Evolutionary conservation across 2,113 vertebrate species (phyloP).

Genomic region (Natator depressus): DNA sequence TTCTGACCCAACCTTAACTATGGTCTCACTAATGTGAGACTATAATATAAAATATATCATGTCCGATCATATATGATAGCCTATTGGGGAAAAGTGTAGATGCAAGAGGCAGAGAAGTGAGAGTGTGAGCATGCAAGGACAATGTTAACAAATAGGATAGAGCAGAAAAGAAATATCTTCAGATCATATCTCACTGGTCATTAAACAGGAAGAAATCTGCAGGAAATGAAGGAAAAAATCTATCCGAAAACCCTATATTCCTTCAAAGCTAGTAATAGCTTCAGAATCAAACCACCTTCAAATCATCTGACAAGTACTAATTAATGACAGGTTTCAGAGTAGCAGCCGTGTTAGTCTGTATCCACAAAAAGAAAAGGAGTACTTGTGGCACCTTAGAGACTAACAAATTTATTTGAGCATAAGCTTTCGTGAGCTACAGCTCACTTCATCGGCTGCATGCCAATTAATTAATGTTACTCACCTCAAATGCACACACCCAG

Average conservation of each 20-base stretch:
- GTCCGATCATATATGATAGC: neutral
- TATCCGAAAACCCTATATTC: neutral
- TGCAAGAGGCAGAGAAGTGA: neutral
- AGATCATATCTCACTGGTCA: neutral
- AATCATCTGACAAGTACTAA: neutral
- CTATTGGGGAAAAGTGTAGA: neutral
- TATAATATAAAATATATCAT: neutral
- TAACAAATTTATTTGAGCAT: no score
- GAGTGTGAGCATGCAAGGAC: neutral
- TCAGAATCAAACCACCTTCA: neutral
- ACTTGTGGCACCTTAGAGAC: no score
- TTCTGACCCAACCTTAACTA: neutral
- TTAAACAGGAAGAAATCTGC: neutral
- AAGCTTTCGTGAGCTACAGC: no score
- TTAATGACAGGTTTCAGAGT: neutral
- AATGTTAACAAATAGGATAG: neutral
- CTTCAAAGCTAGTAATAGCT: slow-evolving; percentile 40
- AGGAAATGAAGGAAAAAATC: neutral
- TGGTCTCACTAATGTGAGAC: neutral
- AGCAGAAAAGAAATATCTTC: slow-evolving; percentile 7
- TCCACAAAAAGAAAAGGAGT: no score
- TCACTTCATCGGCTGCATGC: no score
- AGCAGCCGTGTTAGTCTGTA: no score
- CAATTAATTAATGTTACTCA: neutral
- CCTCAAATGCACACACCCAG: slow-evolving; percentile 52